Base-by-base conservation (phyloP, 2,113 vertebrate species). In the Rana temporaria region DNA sequence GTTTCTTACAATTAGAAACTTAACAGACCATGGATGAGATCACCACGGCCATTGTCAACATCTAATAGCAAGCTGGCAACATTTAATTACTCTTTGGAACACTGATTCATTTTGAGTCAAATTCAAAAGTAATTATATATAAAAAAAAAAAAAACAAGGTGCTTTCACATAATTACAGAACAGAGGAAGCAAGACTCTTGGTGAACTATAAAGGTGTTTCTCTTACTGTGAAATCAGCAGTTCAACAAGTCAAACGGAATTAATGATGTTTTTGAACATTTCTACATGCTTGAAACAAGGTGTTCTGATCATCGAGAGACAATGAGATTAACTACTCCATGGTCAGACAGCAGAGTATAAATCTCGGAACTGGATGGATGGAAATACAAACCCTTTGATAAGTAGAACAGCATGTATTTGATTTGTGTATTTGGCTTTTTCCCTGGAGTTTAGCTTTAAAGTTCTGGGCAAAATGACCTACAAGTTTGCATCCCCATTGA, bases 221-320 rank as follows among this genome's bases (percentile, higher is more conserved):
- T 78, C 76, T 52, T 56, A 55, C 62, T 78, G 76, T 67, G 76
- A 78, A 67, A 78, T 78, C 67, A 78, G 76, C 63, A 67, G 76
- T 67, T 78, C 76, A 66, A 55, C 63, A 78, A 78, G 63, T 78
- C 76, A 78, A 67, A 78, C 56, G 48, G 56, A 78, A 66, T 55
- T 32, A 67, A 66, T 67, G 48, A 78, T 67, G 76, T 78, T 72
- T 66, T 48, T 26, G 62, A 22, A 63, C 42, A 66, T 34, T 78
- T 78, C 22, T 78, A 30, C 63, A 78, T 32, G 62, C 42, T 22
- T 18, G 32, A 66, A 16, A 78, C 34, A 55, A 65, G 26, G 63
- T 66, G 75, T 66, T 78, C 24, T 6, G 9, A 14, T 20, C 48
- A 72, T 19, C 1, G 2, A 76, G 63, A 52, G 12, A 77, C 34